Percentiles rank a stretch among this genome's conserved stretches.
phyloP scores from a whole-genome alignment of 2,113 vertebrate genomes.

The Corvus moneduloides region DNA sequence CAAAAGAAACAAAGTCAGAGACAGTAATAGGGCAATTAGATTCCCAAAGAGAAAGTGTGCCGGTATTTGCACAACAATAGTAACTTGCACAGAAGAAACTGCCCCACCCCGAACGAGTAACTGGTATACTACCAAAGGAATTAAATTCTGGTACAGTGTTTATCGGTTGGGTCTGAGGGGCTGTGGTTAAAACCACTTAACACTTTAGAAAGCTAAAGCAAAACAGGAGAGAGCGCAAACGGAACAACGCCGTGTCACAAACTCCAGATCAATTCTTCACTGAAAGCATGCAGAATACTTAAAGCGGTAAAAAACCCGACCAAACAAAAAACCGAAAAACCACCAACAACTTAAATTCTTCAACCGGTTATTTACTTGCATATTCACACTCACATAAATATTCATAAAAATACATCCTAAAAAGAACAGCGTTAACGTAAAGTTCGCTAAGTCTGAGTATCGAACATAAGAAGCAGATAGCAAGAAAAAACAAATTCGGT shows the following conservation, averaged over 20 bases:
- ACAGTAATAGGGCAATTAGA: constrained; percentile 64
- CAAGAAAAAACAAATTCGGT: background rate
- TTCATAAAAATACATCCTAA: background rate
- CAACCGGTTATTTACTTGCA: background rate
- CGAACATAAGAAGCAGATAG: background rate
- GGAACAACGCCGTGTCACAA: background rate
- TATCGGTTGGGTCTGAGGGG: background rate
- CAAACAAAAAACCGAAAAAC: background rate
- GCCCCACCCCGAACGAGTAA: constrained; percentile 29
- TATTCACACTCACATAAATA: background rate
- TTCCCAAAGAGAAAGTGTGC: constrained; percentile 68
- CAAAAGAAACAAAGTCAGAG: constrained; percentile 19
- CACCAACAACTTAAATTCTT: background rate
- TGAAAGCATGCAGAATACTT: background rate
- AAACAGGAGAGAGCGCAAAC: background rate
- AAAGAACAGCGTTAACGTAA: background rate
- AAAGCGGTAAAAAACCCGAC: background rate
- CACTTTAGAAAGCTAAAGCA: background rate
- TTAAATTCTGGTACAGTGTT: background rate
- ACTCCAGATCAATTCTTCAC: background rate
- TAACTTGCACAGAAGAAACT: background rate
- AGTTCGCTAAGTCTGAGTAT: background rate
- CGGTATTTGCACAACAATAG: constrained; percentile 74
- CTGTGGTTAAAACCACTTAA: background rate
- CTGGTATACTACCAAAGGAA: background rate